phyloP scores from a whole-genome alignment of 2,888 invertebrate genomes.

The Hypomecis atomaria region DNA sequence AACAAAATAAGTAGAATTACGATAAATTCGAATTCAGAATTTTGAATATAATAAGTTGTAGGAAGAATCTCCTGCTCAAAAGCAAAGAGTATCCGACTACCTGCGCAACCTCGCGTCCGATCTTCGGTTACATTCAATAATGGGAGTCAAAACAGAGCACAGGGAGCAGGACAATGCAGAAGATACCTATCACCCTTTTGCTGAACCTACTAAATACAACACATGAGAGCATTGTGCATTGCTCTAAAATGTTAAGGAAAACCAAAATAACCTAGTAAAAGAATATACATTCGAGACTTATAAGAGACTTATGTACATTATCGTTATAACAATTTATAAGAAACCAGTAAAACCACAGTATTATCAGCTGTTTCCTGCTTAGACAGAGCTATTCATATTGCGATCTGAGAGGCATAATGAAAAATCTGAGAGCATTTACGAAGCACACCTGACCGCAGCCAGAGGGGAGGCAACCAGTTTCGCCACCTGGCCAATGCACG shows the following conservation, averaged over 20 bases:
- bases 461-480: constrained; percentile 72
- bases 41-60: no score
- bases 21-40: neutral
- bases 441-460: constrained; percentile 63
- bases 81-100: constrained; percentile 47
- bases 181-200: constrained; percentile 43
- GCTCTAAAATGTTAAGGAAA: neutral
- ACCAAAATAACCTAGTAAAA: no score
- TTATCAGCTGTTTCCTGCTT: constrained; percentile 48
- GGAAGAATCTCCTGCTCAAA: constrained; percentile 38
- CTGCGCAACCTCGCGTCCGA: constrained; percentile 59
- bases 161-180: constrained; percentile 41
- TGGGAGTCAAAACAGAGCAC: constrained; percentile 55
- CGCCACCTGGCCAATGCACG: constrained; percentile 62
- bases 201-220: constrained; percentile 21
- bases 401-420: constrained; percentile 36
- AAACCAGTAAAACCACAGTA: constrained; percentile 7
- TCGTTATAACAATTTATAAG: neutral
- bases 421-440: constrained; percentile 60
- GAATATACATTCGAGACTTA: neutral
- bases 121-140: constrained; percentile 68
- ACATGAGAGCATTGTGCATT: neutral
- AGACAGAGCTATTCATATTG: constrained; percentile 35
- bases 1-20: neutral
- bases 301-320: neutral